phyloP scores from a whole-genome alignment of 1,140 invertebrate genomes.

The Drosophila oshimai region DNA sequence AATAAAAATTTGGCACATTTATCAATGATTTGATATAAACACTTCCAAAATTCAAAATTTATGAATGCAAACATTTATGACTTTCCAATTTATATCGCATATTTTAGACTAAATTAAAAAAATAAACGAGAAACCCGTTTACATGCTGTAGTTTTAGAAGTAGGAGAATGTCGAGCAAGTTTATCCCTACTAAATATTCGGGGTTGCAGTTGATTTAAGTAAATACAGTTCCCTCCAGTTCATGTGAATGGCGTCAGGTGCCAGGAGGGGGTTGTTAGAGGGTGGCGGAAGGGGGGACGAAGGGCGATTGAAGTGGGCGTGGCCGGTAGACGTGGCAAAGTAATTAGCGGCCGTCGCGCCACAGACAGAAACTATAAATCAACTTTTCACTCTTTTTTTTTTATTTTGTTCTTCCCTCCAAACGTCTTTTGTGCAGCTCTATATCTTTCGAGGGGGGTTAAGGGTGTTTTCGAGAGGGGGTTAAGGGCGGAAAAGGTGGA shows the following conservation, averaged over 20 bases:
- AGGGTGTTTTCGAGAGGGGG: not conserved
- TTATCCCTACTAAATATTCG: constrained; percentile 15
- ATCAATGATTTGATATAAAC: too few species aligned
- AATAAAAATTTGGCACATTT: too few species aligned
- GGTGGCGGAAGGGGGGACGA: not conserved
- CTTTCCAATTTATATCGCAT: not conserved
- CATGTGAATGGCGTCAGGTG: constrained; percentile 49
- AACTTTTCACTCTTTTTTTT: constrained; percentile 48
- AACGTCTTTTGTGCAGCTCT: constrained; percentile 39
- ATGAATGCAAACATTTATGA: not conserved
- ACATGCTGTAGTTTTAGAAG: not conserved
- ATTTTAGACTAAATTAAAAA: constrained; percentile 20
- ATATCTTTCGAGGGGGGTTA: constrained; percentile 9
- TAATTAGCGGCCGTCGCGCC: constrained; percentile 72
- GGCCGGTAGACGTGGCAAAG: constrained; percentile 70
- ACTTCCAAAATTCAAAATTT: too few species aligned
- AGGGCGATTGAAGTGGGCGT: constrained; percentile 41
- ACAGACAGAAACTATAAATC: constrained; percentile 79
- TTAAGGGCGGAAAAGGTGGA: not conserved
- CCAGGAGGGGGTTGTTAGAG: constrained; percentile 2
- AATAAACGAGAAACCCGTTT: not conserved
- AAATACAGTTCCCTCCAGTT: constrained; percentile 45
- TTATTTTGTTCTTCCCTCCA: not conserved
- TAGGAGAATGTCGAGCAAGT: constrained; percentile 20
- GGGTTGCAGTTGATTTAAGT: constrained; percentile 61